phyloP scores from a whole-genome alignment of 2,797 vertebrate species.

The Etheostoma perlongum region DNA sequence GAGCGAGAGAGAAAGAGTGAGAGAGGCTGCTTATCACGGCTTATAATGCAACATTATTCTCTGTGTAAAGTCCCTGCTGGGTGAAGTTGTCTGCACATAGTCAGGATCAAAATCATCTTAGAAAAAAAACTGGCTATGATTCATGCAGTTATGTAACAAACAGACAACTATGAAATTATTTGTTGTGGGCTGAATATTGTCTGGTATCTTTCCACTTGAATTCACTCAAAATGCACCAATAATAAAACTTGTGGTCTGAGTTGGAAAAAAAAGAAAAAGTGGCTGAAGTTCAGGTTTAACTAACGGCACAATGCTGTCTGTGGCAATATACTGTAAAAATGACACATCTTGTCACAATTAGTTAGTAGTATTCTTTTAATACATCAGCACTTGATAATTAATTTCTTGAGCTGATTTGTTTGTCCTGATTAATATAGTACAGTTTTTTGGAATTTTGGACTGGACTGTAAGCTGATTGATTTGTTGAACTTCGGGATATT shows the following conservation, averaged over 20 bases:
- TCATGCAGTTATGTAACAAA: slow-evolving; percentile 79
- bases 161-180: slow-evolving; percentile 80
- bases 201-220: slow-evolving; percentile 77
- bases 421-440: background rate
- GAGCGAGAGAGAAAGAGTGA: slow-evolving; percentile 58
- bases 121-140: slow-evolving; percentile 62
- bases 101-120: slow-evolving; percentile 68
- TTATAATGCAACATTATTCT: slow-evolving; percentile 81
- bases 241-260: slow-evolving; percentile 55
- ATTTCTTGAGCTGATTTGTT: background rate
- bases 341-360: background rate
- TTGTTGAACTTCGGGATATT: background rate
- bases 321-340: background rate
- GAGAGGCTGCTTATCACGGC: slow-evolving; percentile 74
- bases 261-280: background rate
- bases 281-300: slow-evolving; percentile 37
- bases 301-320: slow-evolving; percentile 16
- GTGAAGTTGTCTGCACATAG: slow-evolving; percentile 78
- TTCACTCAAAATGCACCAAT: slow-evolving; percentile 70
- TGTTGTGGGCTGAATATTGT: slow-evolving; percentile 81
- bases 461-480: background rate
- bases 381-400: background rate
- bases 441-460: background rate
- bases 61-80: slow-evolving; percentile 70
- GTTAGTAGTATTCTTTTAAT: too few relatives aligned